Evolutionary conservation across 30 jellyfish, hydroid and myxozoan species (phyloP), one percentile per base, ranked within the genome.

Genomic region (Hydra vulgaris): DNA sequence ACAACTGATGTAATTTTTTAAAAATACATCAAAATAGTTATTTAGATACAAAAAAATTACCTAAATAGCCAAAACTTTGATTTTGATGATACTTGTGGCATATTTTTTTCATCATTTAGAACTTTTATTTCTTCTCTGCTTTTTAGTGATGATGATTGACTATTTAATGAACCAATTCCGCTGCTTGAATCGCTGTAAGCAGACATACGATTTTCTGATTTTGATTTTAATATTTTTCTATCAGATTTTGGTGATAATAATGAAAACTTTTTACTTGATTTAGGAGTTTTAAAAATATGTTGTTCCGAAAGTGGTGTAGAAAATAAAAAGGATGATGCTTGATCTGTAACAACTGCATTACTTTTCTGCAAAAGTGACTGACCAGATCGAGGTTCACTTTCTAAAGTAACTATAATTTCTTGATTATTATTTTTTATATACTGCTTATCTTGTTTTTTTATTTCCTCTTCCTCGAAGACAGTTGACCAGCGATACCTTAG

Each of bases 401-500:
- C 85, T 15, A 78, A 40, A 18, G 69, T 23, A 0, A 61, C 53
- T 1, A 16, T 61, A 17, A 40, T 27, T 16, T 18, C 27, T 78
- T 78, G 66, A 8, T 78, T 54, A 23, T 15, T 78, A 20, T 53
- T 61, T 25, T 54, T 25, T 15, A 17, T 4, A 8, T 5, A 16
- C 53, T 80, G 27, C 23, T 69, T 80, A 61, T 66, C 77, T 25
- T 78, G 25, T 61, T 80, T 80, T 22, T 68, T 66, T 20, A 77
- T 83, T 78, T 86, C 95, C 23, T 84, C 96, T 73, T 92, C 98
- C 80, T 92, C 98, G 55, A 75, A 92, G n/a, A 92, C 96, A 26
- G 98, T 92, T 21, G 98, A 92, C 98, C 98, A 92, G 15, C 98
- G 93, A 70, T 92, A 92, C 26, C 85, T 86, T 54, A 92, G 72